Conservation (phyloP, 2,113 vertebrate species). For the Strix aluco region DNA sequence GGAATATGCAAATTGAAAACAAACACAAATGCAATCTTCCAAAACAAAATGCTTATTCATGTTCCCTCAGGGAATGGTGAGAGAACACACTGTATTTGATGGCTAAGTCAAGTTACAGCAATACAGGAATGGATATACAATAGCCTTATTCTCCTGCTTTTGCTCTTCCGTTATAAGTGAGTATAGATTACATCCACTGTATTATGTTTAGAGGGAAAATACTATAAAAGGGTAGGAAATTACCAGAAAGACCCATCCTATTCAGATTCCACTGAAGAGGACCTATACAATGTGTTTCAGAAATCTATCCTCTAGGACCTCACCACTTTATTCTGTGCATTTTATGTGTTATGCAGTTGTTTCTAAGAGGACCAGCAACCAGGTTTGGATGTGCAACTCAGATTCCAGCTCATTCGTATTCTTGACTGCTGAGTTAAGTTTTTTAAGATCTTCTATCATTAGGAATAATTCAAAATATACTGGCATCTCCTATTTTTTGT, state of each 20-base stretch:
- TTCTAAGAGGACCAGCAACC: neutral
- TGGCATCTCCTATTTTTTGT: neutral
- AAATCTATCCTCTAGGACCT: neutral
- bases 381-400: neutral
- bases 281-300: neutral
- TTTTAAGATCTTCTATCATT: neutral
- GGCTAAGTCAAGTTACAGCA: neutral
- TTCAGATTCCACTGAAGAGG: neutral
- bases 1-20: neutral
- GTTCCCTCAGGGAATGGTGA: neutral
- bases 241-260: neutral
- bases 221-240: neutral
- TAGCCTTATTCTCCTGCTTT: neutral
- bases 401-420: neutral
- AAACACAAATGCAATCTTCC: neutral
- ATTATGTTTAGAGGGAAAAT: neutral
- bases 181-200: neutral
- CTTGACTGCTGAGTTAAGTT: neutral
- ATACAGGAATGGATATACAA: rapidly evolving
- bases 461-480: constrained; percentile 33
- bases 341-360: neutral
- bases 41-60: neutral
- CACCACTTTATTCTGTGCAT: neutral
- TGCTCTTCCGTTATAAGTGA: neutral
- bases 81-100: neutral